Evolutionary conservation across 2,113 vertebrate species (phyloP).

Genomic region (Dicentrarchus labrax): DNA sequence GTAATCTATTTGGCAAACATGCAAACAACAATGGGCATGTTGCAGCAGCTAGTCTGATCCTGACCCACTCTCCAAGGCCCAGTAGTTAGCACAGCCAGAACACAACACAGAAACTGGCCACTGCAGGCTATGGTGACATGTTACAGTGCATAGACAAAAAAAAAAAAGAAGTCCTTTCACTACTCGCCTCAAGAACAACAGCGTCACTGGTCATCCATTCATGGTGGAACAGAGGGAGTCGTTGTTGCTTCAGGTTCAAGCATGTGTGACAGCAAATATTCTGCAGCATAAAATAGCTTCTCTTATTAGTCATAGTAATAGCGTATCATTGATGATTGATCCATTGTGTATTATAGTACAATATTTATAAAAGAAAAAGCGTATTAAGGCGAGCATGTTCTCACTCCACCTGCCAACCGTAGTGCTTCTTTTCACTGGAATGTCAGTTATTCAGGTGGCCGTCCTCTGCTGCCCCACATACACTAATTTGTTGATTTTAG

Average conservation of each 20-base stretch:
- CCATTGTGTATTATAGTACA: background rate
- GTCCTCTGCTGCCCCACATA: conserved; percentile 57
- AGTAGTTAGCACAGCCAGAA: conserved; percentile 26
- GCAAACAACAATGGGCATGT: conserved; percentile 74
- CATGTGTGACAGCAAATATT: conserved; percentile 30
- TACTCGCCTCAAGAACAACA: conserved; percentile 9
- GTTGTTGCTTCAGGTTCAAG: conserved; percentile 41
- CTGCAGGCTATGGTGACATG: conserved; percentile 26
- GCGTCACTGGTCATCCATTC: conserved; percentile 22
- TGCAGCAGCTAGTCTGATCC: conserved; percentile 54
- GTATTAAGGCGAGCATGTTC: background rate
- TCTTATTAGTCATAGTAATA: background rate
- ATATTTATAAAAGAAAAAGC: conserved; percentile 1
- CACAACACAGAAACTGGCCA: conserved; percentile 34
- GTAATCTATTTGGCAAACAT: conserved; percentile 82
- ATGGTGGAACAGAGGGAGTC: conserved; percentile 37
- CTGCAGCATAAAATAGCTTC: conserved; percentile 2
- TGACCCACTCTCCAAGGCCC: conserved; percentile 52
- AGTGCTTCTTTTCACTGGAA: conserved; percentile 49
- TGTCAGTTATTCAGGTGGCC: conserved; percentile 59
- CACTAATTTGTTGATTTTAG: conserved; percentile 82
- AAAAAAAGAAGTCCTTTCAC: conserved; percentile 22
- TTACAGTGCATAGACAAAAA: background rate
- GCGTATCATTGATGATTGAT: conserved; percentile 23
- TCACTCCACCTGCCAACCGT: conserved; percentile 57